A percentile compares a stretch with the other conserved stretches of the same genome.
These are phyloP conservation scores for Chamaetylas fuelleborni DNA, from an alignment of 2,113 vertebrate species.

Conservation along the genomic window DNA sequence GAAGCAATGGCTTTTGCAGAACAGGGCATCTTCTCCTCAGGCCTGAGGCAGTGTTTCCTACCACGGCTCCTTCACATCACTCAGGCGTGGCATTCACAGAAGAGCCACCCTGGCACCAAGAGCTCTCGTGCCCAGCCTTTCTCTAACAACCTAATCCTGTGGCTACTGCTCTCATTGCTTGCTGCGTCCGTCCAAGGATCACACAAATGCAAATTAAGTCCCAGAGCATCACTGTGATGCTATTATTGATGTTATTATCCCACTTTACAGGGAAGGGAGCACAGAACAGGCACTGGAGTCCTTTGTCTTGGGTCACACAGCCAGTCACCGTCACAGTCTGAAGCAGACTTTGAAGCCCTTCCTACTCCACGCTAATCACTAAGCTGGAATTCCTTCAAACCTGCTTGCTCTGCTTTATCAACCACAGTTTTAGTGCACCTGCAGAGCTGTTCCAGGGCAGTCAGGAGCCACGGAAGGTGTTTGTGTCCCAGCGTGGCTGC, in stretches of 20 bases:
- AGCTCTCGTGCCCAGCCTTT: background rate
- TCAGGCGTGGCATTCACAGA: background rate
- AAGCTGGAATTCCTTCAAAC: background rate
- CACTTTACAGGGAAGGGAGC: background rate
- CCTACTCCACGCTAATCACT: background rate
- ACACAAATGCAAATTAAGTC: background rate
- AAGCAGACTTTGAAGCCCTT: background rate
- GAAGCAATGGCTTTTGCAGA: slow-evolving; percentile 33
- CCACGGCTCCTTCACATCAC: background rate
- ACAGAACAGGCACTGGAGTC: background rate
- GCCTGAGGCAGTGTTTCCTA: background rate
- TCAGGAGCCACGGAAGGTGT: background rate
- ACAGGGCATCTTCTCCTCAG: background rate
- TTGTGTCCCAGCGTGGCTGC: background rate
- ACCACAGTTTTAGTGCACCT: background rate
- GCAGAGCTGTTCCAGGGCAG: background rate
- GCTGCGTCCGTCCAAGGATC: background rate
- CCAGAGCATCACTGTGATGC: background rate
- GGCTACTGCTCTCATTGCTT: background rate
- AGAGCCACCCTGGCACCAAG: slow-evolving; percentile 16
- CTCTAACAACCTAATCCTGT: slow-evolving; percentile 8
- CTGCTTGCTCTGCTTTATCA: background rate
- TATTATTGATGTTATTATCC: background rate
- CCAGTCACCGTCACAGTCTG: background rate
- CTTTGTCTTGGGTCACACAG: background rate